Percentiles rank a stretch among this genome's conserved stretches.
These are phyloP conservation scores for Sthenelais limicola DNA, from an alignment of 2,888 invertebrate genomes.

Conservation along the genomic window DNA sequence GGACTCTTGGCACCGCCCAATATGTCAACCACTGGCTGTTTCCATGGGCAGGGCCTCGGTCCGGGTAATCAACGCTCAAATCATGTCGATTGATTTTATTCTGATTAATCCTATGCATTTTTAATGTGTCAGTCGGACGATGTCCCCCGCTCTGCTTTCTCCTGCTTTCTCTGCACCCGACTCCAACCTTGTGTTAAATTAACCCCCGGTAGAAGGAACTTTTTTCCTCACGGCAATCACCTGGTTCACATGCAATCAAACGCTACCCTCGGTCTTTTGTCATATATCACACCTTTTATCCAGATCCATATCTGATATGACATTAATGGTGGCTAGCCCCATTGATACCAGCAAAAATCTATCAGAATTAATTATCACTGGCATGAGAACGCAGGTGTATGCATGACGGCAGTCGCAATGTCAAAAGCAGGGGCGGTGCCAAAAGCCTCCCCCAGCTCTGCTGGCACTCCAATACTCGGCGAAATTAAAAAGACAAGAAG, in stretches of 20 bases:
- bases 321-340: too few relatives aligned
- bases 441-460: not conserved
- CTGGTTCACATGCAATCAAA: too few relatives aligned
- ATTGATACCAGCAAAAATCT: too few relatives aligned
- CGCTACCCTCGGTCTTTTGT: too few relatives aligned
- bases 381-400: not conserved
- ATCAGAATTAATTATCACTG: too few relatives aligned
- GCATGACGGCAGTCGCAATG: slow-evolving; percentile 23
- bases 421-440: slow-evolving; percentile 24
- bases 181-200: slow-evolving; percentile 23
- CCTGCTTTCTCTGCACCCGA: slow-evolving; percentile 7
- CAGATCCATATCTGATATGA: too few relatives aligned
- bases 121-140: slow-evolving; percentile 34
- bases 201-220: too few relatives aligned
- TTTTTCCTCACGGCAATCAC: too few relatives aligned
- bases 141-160: too few relatives aligned
- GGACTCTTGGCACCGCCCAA: too few relatives aligned
- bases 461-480: not conserved
- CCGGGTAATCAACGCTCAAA: slow-evolving; percentile 19
- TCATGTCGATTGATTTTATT: slow-evolving; percentile 35
- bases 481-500: too few relatives aligned
- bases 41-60: not conserved
- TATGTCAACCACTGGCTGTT: not conserved
- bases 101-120: slow-evolving; percentile 31
- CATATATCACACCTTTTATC: too few relatives aligned